A percentile compares a stretch with the other conserved stretches of the same genome.
Conservation (phyloP, 2,888 invertebrate species). For the Sphaerophoria rueppellii region DNA sequence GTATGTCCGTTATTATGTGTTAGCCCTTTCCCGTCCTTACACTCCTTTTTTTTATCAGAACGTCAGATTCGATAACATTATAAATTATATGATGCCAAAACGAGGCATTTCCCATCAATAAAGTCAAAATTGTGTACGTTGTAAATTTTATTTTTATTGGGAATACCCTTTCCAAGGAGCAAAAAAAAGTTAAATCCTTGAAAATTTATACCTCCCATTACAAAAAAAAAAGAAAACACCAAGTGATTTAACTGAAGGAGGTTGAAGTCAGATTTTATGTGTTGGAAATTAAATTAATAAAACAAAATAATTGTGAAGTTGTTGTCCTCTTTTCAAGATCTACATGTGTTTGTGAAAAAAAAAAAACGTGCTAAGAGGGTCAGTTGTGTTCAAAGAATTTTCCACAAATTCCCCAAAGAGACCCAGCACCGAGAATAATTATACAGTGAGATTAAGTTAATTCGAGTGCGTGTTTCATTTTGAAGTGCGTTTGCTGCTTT, state of each 20-base stretch:
- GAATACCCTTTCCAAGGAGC: conserved; percentile 11
- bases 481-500: neutral
- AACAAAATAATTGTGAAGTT: conserved; percentile 4
- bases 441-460: neutral
- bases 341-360: neutral
- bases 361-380: neutral
- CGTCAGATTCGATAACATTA: conserved; percentile 45
- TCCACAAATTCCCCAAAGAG: conserved; percentile 3
- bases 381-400: conserved; percentile 27
- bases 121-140: conserved; percentile 17
- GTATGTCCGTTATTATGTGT: conserved; percentile 55
- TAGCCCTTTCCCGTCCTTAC: conserved; percentile 51
- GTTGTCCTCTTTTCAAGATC: conserved; percentile 25
- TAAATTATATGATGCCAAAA: conserved; percentile 52
- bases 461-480: neutral
- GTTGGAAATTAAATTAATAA: conserved; percentile 10
- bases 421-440: neutral
- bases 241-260: conserved; percentile 18
- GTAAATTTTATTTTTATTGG: conserved; percentile 49
- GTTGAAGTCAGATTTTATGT: neutral
- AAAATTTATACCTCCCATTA: neutral
- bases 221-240: conserved; percentile 1
- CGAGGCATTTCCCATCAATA: conserved; percentile 60
- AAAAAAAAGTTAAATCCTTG: conserved; percentile 17
- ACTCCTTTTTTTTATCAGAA: conserved; percentile 17